These are phyloP conservation scores for Blomia tropicalis DNA, from an alignment of 2,888 invertebrate species.

Conservation along the genomic window DNA sequence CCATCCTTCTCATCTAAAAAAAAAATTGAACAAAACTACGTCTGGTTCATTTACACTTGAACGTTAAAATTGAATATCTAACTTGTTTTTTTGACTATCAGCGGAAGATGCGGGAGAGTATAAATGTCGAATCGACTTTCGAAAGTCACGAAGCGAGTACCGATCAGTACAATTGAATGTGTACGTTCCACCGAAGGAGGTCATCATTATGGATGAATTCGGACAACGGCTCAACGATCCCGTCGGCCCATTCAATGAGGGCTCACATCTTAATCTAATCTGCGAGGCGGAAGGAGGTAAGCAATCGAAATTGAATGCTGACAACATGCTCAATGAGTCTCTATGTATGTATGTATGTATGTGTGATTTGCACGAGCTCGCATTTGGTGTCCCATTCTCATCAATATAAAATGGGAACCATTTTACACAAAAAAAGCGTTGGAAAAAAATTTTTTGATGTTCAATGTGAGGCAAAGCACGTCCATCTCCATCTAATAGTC, in stretches of 20 bases:
- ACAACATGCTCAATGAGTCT: too few relatives aligned
- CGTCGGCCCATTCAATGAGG: slow-evolving; percentile 30
- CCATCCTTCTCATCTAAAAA: too few relatives aligned
- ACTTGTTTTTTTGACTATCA: slow-evolving; percentile 1
- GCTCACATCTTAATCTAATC: slow-evolving; percentile 28
- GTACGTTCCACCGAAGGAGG: slow-evolving; percentile 29
- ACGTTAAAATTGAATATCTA: neutral
- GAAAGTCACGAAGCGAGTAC: slow-evolving; percentile 18
- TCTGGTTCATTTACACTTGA: too few relatives aligned
- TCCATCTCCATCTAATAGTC: too few relatives aligned
- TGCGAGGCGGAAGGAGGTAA: slow-evolving; percentile 31
- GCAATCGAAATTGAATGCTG: neutral
- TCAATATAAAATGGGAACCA: too few relatives aligned
- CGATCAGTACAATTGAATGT: slow-evolving; percentile 21
- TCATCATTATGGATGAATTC: slow-evolving; percentile 30
- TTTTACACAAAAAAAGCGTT: too few relatives aligned
- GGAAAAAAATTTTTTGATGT: too few relatives aligned
- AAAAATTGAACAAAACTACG: neutral
- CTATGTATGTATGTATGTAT: too few relatives aligned
- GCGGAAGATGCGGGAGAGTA: slow-evolving; percentile 23
- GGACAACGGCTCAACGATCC: slow-evolving; percentile 29
- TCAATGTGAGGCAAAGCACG: too few relatives aligned
- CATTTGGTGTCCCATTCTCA: too few relatives aligned
- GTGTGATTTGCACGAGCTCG: too few relatives aligned
- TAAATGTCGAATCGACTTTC: slow-evolving; percentile 23